A percentile compares a stretch with the other conserved stretches of the same genome.
phyloP scores from a whole-genome alignment of 2,113 vertebrate species.

The Ptyas mucosa region DNA sequence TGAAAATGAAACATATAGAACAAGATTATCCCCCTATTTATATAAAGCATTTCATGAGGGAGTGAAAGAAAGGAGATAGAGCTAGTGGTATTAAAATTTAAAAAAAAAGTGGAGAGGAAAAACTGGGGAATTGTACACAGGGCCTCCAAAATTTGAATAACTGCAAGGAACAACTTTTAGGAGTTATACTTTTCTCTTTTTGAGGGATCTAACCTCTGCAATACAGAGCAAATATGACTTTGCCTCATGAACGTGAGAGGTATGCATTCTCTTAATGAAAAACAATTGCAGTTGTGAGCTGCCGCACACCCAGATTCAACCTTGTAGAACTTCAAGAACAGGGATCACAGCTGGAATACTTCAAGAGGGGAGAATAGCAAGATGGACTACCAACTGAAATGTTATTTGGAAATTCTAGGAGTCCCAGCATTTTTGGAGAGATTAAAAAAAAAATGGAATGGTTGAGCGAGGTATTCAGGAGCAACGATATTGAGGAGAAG shows the following conservation, averaged over 20 bases:
- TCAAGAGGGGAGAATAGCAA: not conserved
- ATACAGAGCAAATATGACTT: not conserved
- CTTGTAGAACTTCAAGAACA: not conserved
- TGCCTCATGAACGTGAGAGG: not conserved
- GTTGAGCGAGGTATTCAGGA: not conserved
- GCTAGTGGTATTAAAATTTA: not conserved
- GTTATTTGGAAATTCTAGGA: not conserved
- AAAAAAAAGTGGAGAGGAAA: not conserved
- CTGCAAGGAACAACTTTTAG: not conserved
- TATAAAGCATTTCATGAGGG: constrained; percentile 48
- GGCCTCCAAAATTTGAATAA: not conserved
- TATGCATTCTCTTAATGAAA: not conserved
- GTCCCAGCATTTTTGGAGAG: not conserved
- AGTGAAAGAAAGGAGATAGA: not conserved
- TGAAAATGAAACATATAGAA: constrained; percentile 39
- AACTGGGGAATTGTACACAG: not conserved
- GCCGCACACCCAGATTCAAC: not conserved
- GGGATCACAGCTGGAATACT: not conserved
- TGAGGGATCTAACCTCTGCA: not conserved
- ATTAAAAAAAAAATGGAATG: not conserved
- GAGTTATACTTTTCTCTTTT: not conserved
- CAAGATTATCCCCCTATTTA: constrained; percentile 33
- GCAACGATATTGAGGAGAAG: not conserved
- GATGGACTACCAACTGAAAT: not conserved
- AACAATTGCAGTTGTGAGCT: too few relatives aligned